phyloP scores from a whole-genome alignment of 2,888 invertebrate genomes.

The Piscicola geometra region DNA sequence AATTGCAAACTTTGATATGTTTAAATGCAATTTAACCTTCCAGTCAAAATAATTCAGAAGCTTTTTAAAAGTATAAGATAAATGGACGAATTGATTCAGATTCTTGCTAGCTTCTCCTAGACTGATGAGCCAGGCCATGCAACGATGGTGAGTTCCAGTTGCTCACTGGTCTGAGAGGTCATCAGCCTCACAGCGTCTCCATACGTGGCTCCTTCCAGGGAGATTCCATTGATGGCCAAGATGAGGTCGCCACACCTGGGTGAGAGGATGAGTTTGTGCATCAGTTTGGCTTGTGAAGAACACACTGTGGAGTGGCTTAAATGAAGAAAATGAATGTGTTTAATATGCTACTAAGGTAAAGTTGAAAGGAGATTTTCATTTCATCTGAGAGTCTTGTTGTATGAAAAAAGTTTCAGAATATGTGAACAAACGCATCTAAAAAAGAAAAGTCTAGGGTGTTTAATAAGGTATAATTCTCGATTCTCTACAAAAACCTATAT shows the following conservation, averaged over 20 bases:
- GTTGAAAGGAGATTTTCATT: no score
- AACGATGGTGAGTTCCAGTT: constrained; percentile 56
- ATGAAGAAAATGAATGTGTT: not conserved
- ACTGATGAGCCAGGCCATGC: constrained; percentile 59
- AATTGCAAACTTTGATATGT: constrained; percentile 11
- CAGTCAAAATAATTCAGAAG: not conserved
- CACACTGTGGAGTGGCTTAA: no score
- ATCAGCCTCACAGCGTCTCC: constrained; percentile 57
- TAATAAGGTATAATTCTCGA: no score
- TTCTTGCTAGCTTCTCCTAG: constrained; percentile 42
- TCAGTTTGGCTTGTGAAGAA: no score
- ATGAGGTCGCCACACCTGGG: constrained; percentile 58
- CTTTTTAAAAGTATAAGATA: not conserved
- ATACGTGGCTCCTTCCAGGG: constrained; percentile 56
- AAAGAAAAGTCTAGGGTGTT: no score
- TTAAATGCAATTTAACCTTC: not conserved
- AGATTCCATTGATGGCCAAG: constrained; percentile 57
- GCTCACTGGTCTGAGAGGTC: constrained; percentile 52
- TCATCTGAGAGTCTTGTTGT: no score
- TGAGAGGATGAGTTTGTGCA: no score
- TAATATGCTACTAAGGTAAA: no score
- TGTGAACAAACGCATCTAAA: no score
- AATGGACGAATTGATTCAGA: constrained; percentile 26
- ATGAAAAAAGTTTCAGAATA: no score
- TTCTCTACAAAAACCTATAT: no score